Evolutionary conservation across 2,113 vertebrate genomes (phyloP).

Genomic region (Thamnophis sirtalis): DNA sequence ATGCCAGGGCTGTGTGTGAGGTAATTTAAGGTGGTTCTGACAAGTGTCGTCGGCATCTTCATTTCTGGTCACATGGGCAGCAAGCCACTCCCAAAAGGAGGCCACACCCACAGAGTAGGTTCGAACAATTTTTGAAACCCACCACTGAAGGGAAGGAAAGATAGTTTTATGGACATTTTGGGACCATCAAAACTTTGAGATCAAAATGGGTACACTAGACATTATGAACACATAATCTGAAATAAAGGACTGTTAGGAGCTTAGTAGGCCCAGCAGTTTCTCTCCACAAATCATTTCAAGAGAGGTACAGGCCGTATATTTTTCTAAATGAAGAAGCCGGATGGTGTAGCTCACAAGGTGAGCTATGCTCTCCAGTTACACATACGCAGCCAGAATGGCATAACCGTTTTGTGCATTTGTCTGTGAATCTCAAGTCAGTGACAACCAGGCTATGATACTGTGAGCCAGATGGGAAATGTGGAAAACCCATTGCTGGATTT

Average conservation of each 20-base stretch:
- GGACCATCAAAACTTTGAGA: neutral
- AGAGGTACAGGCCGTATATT: neutral
- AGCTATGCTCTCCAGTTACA: neutral
- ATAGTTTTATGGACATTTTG: neutral
- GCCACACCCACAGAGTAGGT: no score
- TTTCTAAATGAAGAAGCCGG: conserved; percentile 19
- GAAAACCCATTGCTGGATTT: conserved; percentile 12
- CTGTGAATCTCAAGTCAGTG: conserved; percentile 19
- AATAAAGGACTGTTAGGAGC: neutral
- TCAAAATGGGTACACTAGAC: neutral
- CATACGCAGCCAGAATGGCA: neutral
- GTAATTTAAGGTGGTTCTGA: no score
- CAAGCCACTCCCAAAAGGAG: no score
- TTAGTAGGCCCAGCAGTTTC: neutral
- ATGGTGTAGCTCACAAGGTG: neutral
- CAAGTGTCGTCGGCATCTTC: no score
- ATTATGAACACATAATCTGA: neutral
- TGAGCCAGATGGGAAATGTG: conserved; percentile 11
- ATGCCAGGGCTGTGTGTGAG: no score
- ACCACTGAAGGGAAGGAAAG: no score
- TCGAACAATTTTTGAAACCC: no score
- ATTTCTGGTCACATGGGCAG: no score
- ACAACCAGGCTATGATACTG: neutral
- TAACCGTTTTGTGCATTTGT: neutral
- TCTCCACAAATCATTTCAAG: neutral